Percentiles rank a stretch among this genome's conserved stretches.
phyloP scores from a whole-genome alignment of 2,797 vertebrate species.

The Manis pentadactyla region DNA sequence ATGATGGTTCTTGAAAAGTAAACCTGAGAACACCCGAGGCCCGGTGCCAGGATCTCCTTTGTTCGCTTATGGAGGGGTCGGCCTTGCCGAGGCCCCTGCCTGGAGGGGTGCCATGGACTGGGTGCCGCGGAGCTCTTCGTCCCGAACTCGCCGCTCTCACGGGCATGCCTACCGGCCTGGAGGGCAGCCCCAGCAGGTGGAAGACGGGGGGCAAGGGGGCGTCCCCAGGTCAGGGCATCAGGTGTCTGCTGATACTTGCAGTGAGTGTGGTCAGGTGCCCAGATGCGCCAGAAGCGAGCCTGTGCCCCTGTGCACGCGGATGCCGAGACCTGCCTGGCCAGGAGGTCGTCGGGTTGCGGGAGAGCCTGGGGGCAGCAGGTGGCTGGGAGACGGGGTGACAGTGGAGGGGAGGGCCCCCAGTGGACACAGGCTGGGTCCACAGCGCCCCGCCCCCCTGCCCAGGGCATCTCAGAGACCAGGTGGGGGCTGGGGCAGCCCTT shows the following conservation, averaged over 20 bases:
- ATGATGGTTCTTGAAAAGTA: conserved; percentile 28
- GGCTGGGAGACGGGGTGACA: neutral
- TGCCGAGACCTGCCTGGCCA: no score
- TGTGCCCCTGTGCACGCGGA: no score
- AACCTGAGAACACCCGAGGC: conserved; percentile 30
- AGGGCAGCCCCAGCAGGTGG: neutral
- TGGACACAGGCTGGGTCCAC: fast-evolving
- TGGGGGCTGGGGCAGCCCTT: fast-evolving
- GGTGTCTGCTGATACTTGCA: fast-evolving
- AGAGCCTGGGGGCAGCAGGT: neutral
- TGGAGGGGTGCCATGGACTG: no score
- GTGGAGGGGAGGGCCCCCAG: fast-evolving
- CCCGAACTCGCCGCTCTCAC: no score
- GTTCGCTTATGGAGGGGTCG: neutral
- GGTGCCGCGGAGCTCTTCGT: no score
- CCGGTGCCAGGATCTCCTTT: neutral
- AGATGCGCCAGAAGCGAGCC: fast-evolving
- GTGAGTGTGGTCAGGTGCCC: no score
- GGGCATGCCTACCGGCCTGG: fast-evolving
- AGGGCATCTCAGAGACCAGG: neutral
- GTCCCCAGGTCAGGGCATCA: fast-evolving
- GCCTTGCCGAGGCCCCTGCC: no score
- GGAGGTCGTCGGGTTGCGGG: no score
- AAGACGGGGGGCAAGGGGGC: fast-evolving
- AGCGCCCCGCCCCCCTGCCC: fast-evolving